phyloP scores from a whole-genome alignment of 2,797 vertebrate species.

The Bucorvus abyssinicus region DNA sequence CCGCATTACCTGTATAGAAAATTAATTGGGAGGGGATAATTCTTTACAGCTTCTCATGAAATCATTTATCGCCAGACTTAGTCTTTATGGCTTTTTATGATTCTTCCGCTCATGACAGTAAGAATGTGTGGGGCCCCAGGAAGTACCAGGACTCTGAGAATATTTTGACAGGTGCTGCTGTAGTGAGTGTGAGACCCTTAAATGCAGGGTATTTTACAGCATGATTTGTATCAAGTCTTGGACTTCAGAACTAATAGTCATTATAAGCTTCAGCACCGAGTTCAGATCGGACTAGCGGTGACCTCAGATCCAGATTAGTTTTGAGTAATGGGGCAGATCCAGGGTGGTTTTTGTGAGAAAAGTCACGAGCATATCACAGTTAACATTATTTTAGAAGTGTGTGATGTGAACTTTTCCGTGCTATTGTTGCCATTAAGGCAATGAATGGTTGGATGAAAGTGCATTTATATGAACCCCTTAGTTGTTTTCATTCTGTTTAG shows the following conservation, averaged over 20 bases:
- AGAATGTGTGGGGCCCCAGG: neutral
- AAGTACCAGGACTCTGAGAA: neutral
- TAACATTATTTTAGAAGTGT: neutral
- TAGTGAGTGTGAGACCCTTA: neutral
- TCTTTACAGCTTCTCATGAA: constrained; percentile 16
- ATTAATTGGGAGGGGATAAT: neutral
- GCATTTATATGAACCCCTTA: neutral
- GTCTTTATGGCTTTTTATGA: neutral
- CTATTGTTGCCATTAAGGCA: neutral
- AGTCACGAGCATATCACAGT: neutral
- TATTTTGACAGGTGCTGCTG: neutral
- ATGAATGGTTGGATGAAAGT: neutral
- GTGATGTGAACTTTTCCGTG: neutral
- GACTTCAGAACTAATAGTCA: neutral
- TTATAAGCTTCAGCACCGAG: neutral
- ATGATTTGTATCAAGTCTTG: neutral
- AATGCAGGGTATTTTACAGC: neutral
- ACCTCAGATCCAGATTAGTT: neutral
- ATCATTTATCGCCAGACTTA: neutral
- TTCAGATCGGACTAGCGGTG: neutral
- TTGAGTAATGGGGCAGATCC: neutral
- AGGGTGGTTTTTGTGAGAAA: neutral
- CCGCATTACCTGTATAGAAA: constrained; percentile 16
- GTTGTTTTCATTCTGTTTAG: neutral
- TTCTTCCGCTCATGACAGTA: neutral